A percentile compares a stretch with the other conserved stretches of the same genome.
Conservation (phyloP, 2,797 vertebrate genomes). For the Stomatorhinus walkeri region DNA sequence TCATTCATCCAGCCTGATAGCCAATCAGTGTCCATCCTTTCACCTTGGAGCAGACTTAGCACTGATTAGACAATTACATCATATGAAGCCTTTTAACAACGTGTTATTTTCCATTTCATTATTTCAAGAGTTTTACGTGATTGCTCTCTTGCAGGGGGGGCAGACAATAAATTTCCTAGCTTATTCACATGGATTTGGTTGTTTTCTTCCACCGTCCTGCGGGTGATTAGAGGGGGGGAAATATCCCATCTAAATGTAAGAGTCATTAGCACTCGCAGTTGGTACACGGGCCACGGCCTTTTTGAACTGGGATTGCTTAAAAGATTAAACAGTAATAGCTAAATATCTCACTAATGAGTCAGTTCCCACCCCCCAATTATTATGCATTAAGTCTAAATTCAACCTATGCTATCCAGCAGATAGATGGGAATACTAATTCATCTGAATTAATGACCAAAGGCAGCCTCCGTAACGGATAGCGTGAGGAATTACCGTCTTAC, state of each 20-base stretch:
- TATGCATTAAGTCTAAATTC: constrained; percentile 13
- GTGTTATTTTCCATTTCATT: neutral
- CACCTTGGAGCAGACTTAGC: neutral
- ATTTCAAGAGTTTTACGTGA: neutral
- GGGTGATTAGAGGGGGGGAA: neutral
- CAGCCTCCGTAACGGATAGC: neutral
- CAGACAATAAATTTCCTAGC: neutral
- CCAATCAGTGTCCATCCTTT: neutral
- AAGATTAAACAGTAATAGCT: constrained; percentile 6
- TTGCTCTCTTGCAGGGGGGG: neutral
- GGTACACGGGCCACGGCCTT: neutral
- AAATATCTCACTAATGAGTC: constrained; percentile 8
- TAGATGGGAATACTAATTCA: constrained; percentile 2
- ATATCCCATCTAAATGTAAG: neutral
- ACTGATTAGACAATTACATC: neutral
- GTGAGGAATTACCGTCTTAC: neutral
- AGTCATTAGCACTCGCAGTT: neutral
- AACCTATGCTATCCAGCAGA: constrained; percentile 1
- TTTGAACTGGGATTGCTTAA: neutral
- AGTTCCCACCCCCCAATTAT: constrained; percentile 8
- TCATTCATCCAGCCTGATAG: neutral
- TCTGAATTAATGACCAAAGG: neutral
- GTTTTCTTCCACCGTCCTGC: neutral
- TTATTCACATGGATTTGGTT: constrained; percentile 1
- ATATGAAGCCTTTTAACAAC: neutral